These are phyloP conservation scores for Calliphora vomitoria DNA, from an alignment of 2,888 invertebrate species.

Conservation along the genomic window DNA sequence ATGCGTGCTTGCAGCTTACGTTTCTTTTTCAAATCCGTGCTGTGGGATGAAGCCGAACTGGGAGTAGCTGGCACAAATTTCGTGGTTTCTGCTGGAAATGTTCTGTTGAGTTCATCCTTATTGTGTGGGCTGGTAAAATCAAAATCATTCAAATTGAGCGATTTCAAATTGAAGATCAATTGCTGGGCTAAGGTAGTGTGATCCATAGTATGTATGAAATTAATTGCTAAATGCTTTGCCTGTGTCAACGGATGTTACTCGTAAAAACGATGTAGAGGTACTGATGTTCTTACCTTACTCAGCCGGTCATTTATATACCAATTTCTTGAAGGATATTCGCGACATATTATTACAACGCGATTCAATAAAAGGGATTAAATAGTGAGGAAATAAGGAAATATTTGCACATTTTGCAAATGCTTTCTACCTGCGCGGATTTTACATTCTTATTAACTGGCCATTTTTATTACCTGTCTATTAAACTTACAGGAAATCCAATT, in stretches of 20 bases:
- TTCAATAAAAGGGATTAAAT: background rate
- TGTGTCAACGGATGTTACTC: conserved; percentile 22
- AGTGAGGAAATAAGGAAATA: background rate
- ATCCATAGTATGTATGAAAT: conserved; percentile 25
- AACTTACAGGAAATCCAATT: background rate
- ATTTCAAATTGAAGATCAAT: conserved; percentile 24
- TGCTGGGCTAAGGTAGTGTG: conserved; percentile 38
- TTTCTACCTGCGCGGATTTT: background rate
- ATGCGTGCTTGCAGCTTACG: conserved; percentile 32
- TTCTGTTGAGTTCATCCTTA: conserved; percentile 20
- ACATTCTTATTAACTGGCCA: background rate
- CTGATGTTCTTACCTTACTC: background rate
- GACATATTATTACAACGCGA: background rate
- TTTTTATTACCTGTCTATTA: background rate
- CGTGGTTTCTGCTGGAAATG: conserved; percentile 36
- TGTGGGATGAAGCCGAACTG: background rate
- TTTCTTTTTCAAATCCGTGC: conserved; percentile 31
- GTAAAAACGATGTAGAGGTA: conserved; percentile 6
- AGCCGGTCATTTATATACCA: conserved; percentile 24
- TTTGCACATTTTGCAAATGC: background rate
- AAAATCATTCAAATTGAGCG: conserved; percentile 9
- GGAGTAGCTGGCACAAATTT: conserved; percentile 5
- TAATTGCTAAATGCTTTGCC: background rate
- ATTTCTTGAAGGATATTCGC: background rate
- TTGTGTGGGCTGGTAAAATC: background rate